Evolutionary conservation across 1,140 invertebrate genomes (phyloP), one percentile per base, ranked within the genome.

Genomic region (Hyles euphorbiae): DNA sequence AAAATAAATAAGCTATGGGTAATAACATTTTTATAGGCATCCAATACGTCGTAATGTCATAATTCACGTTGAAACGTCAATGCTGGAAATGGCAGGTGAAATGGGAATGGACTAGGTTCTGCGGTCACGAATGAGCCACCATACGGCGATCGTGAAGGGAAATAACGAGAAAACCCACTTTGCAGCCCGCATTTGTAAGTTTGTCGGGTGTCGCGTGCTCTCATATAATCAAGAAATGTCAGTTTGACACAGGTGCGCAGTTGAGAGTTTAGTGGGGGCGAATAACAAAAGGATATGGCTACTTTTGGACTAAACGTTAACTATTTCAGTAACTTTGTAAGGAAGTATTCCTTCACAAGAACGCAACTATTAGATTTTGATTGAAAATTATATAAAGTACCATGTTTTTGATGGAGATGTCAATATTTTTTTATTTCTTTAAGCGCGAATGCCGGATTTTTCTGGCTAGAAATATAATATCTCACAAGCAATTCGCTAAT

Each of bases 21-120:
- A 53, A 53, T 40, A 11, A 53, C 40, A 44, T 22, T 53, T 53
- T 53, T 53, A 53, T 53, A 44, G 34, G 52, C 12, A 53, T 53
- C 36, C 52, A 56, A 11, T 36, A 43, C 33, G 34, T 44, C 12
- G 33, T 61, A 61, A 61, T 61, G 60, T 56, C 60, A 61, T 61
- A 61, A 61, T 61, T 61, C 54, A 53, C 10, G 51, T 44, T 45
- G 52, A 36, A 58, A 63, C 49, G 46, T 52, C 60, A 56, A 61
- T 61, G 56, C 11, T 12, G 22, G 12, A 61, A 56, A 54, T 43
- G 53, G 36, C 40, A 54, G 22, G 53, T 44, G 11, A 50, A 50
- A 50, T 50, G 12, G 48, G 48, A 50, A 50, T 7, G 12, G 22
- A 12, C 5, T 33, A 10, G 34, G 32, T 52, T 52, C 32, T 52